Evolutionary conservation across 2,888 invertebrate genomes (phyloP).

Genomic region (Nebria salina): DNA sequence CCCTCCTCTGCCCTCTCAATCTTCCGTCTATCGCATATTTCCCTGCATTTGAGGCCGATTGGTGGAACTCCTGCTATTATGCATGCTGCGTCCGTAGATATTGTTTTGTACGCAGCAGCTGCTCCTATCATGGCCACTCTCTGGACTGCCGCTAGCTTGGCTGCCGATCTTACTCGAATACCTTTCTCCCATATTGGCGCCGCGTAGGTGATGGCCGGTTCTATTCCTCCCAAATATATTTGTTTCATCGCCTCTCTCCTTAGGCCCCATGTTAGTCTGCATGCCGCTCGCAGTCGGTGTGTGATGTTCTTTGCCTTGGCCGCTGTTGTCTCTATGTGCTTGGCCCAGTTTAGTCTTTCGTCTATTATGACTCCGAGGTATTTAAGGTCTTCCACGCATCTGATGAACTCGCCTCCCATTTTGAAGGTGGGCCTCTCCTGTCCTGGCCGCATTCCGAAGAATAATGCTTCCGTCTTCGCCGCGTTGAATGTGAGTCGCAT

Average conservation of each 20-base stretch:
- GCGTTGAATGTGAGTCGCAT: slow-evolving; percentile 34
- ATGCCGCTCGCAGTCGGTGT: slow-evolving; percentile 27
- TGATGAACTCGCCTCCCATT: slow-evolving; percentile 13
- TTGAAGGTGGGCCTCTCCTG: slow-evolving; percentile 42
- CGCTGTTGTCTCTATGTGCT: neutral
- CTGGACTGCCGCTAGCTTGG: slow-evolving; percentile 6
- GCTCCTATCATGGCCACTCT: slow-evolving; percentile 16
- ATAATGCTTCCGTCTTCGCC: slow-evolving; percentile 40
- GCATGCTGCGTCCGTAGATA: too few species aligned
- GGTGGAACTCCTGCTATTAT: too few species aligned
- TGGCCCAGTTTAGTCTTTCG: slow-evolving; percentile 24
- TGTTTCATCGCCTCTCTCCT: slow-evolving; percentile 6
- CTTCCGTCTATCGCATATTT: neutral
- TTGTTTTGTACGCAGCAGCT: neutral
- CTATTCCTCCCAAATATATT: slow-evolving; percentile 41
- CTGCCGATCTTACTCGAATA: slow-evolving; percentile 7
- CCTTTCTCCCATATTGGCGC: slow-evolving; percentile 35
- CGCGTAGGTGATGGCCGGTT: slow-evolving; percentile 35
- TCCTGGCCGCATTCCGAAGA: slow-evolving; percentile 32
- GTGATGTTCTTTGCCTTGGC: slow-evolving; percentile 8
- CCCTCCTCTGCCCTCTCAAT: neutral
- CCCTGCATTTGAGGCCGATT: too few species aligned
- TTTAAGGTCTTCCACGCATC: slow-evolving; percentile 31
- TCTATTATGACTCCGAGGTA: slow-evolving; percentile 40
- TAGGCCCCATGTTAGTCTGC: slow-evolving; percentile 35